A percentile compares a stretch with the other conserved stretches of the same genome.
Conservation (phyloP, 2,113 vertebrate species). For the Zosterops hypoxanthus region DNA sequence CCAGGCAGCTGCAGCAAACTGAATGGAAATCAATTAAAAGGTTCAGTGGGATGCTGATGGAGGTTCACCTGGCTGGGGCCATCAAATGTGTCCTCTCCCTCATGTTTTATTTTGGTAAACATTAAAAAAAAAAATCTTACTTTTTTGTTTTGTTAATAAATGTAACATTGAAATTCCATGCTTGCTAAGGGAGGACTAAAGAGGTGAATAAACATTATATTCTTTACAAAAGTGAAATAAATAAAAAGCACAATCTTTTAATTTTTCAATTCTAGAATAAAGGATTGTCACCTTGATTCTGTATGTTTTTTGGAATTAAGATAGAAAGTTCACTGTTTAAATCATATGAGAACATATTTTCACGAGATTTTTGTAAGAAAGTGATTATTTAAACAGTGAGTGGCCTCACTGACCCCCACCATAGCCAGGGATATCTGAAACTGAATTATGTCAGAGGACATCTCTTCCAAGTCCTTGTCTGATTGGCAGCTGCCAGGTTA, state of each 20-base stretch:
- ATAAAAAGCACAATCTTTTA: not conserved
- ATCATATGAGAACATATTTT: not conserved
- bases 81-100: not conserved
- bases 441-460: not conserved
- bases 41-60: not conserved
- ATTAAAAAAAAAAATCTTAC: not conserved
- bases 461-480: not conserved
- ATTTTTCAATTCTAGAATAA: not conserved
- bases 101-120: not conserved
- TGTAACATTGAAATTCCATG: not conserved
- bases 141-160: not conserved
- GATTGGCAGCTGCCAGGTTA: conserved; percentile 13
- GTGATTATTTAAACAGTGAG: not conserved
- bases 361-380: not conserved
- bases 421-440: not conserved
- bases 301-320: not conserved
- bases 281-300: not conserved
- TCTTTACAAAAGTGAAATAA: not conserved
- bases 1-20: not conserved
- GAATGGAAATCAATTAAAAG: not conserved
- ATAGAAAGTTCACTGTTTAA: not conserved
- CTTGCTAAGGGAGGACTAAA: not conserved
- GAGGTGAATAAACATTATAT: not conserved
- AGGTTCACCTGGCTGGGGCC: not conserved
- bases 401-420: accelerated